These are phyloP conservation scores for Goniozus legneri DNA, from an alignment of 1,140 invertebrate genomes.

Conservation along the genomic window DNA sequence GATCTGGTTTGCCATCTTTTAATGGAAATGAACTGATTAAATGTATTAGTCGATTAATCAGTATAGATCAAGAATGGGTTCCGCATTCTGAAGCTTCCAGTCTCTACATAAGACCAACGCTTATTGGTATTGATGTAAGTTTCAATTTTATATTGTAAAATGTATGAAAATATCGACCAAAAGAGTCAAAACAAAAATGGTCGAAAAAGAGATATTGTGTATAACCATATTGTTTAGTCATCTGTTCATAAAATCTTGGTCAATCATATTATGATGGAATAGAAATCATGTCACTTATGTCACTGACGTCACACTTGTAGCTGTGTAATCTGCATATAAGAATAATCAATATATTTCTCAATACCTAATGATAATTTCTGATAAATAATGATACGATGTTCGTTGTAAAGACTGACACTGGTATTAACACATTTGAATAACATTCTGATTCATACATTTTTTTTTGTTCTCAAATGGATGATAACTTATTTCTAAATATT, in stretches of 20 bases:
- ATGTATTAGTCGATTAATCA: conserved; percentile 82
- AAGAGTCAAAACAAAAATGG: too few relatives aligned
- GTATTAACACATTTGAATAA: background rate
- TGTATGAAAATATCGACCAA: conserved; percentile 7
- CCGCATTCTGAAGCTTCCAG: conserved; percentile 85
- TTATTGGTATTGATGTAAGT: conserved; percentile 95
- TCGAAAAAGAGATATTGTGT: background rate
- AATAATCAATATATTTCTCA: conserved; percentile 29
- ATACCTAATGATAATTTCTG: conserved; percentile 24
- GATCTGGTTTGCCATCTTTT: conserved; percentile 88
- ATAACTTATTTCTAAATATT: too few relatives aligned
- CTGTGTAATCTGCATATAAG: conserved; percentile 2
- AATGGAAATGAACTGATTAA: conserved; percentile 83
- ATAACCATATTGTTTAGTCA: background rate
- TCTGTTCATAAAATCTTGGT: conserved; percentile 7
- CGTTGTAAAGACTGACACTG: conserved; percentile 14
- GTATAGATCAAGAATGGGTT: conserved; percentile 96
- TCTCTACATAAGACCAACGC: conserved; percentile 93
- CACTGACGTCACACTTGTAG: conserved; percentile 27
- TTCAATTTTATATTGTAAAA: conserved; percentile 10
- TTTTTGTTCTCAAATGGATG: too few relatives aligned
- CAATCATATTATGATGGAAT: conserved; percentile 7
- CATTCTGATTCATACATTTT: conserved; percentile 1
- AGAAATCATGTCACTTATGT: conserved; percentile 21
- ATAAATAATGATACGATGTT: conserved; percentile 22